Conservation (phyloP, 2,113 vertebrate genomes). For the Xenopus tropicalis region DNA sequence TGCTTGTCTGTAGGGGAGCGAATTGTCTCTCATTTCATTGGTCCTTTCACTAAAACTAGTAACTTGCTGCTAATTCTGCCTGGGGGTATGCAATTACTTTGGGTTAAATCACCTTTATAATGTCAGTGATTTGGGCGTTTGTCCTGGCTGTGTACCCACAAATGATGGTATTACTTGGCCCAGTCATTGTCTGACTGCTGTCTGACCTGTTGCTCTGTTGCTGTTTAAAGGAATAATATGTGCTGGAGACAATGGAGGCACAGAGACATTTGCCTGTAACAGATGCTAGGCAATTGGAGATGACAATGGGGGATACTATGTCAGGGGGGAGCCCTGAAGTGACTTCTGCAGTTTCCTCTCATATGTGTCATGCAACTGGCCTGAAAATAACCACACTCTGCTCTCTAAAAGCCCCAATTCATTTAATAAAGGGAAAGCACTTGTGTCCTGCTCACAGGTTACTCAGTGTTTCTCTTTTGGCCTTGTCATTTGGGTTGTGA, state of each 20-base stretch:
- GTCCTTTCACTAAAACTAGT: too few species aligned
- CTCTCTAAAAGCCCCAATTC: conserved; percentile 26
- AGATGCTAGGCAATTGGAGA: not conserved
- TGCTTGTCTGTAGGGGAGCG: too few species aligned
- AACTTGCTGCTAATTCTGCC: too few species aligned
- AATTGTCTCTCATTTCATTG: too few species aligned
- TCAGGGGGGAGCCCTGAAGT: conserved; percentile 9
- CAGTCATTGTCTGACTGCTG: too few species aligned
- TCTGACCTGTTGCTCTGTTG: not conserved
- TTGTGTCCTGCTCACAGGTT: conserved; percentile 1
- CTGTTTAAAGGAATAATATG: not conserved
- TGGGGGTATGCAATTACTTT: too few species aligned
- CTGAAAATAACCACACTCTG: conserved; percentile 31
- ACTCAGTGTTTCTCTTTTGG: not conserved
- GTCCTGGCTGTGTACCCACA: too few species aligned
- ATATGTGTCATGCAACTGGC: conserved; percentile 11
- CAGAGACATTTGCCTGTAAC: not conserved
- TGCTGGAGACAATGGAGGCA: not conserved
- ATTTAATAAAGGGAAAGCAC: not conserved
- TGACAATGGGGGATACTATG: conserved; percentile 31
- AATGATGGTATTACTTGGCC: too few species aligned
- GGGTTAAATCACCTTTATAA: too few species aligned
- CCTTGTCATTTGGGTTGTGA: conserved; percentile 1
- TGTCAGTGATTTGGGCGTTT: too few species aligned
- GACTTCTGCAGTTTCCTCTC: conserved; percentile 4